Conservation (phyloP, 1,140 invertebrate genomes). For the Drosophila dunni region DNA sequence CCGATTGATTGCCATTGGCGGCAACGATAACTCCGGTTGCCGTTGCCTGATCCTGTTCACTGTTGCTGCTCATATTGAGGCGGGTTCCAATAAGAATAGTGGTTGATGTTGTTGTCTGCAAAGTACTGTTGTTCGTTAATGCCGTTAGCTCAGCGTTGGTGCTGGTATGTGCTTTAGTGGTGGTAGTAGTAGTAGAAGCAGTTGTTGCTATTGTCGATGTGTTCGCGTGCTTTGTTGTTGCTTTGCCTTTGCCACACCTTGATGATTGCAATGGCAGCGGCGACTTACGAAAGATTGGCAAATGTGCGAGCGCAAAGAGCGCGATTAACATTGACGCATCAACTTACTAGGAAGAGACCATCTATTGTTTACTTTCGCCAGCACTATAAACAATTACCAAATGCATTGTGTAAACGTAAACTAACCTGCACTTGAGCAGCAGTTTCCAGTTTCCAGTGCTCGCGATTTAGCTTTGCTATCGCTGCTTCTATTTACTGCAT, state of each 20-base stretch:
- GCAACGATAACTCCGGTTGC: slow-evolving; percentile 36
- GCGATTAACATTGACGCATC: slow-evolving; percentile 81
- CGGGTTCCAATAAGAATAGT: slow-evolving; percentile 35
- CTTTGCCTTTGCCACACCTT: slow-evolving; percentile 72
- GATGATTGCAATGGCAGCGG: slow-evolving; percentile 42
- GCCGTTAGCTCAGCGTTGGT: slow-evolving; percentile 42
- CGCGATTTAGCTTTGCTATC: slow-evolving; percentile 17
- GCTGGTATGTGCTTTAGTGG: slow-evolving; percentile 27
- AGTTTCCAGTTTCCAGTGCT: slow-evolving; percentile 33
- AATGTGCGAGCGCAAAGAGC: slow-evolving; percentile 76
- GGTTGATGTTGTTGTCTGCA: slow-evolving; percentile 27
- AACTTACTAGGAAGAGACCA: slow-evolving; percentile 57
- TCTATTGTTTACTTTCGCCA: slow-evolving; percentile 41
- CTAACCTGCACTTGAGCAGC: slow-evolving; percentile 55
- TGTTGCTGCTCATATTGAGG: slow-evolving; percentile 57
- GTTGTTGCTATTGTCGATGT: slow-evolving; percentile 29
- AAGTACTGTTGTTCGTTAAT: slow-evolving; percentile 54
- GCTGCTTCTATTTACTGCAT: slow-evolving; percentile 2
- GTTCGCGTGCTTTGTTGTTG: slow-evolving; percentile 46
- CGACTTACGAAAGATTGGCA: slow-evolving; percentile 73
- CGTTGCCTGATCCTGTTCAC: slow-evolving; percentile 52
- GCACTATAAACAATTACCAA: slow-evolving; percentile 30
- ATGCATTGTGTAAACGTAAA: slow-evolving; percentile 44
- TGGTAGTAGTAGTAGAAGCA: slow-evolving; percentile 22
- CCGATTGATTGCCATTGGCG: slow-evolving; percentile 59